Base-by-base conservation (phyloP, 1,140 invertebrate genomes). In the Musca domestica region DNA sequence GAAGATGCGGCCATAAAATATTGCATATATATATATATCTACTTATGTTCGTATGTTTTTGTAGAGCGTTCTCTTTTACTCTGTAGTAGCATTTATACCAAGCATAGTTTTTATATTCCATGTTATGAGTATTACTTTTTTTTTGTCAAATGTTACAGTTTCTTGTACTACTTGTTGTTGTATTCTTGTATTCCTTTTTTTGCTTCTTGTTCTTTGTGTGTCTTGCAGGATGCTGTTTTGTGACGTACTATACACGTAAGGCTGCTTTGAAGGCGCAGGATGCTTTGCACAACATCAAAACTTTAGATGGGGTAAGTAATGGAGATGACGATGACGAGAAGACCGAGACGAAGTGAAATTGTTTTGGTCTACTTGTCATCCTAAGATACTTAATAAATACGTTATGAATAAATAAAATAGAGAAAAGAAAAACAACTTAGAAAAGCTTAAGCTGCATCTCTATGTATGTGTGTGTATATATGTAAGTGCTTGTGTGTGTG, bases 251-350 rank as follows among this genome's bases (percentile, higher is more conserved):
- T 85, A 97, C 95, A 74, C 90, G 98, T 80, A 97, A 98, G 88
- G 91, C 96, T 73, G 97, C 98, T 69, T 87, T 99, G 76, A 92
- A 93, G 83, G 97, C 98, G 72, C 98, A 99, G 87, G 96, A 98
- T 87, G 95, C 94, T 76, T 89, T 99, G 77, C 98, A 99, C 87
- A 99, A 99, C 87, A 92, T 99, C 80, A 96, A 96, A 88, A 98
- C 94, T 71, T 88, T 99, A 83, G 90, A 90, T 71, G 95, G 95
- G 89, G 96, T 98, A 89, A 96, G 95, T 93, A 77, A 41, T 41
- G 34, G 12, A 41, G 2, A 9, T 4, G 9, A 9, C 27, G 27
- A 30, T 30, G 27, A 4, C 9, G 27, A 30, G 27, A 30, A 30
- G 9, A 41, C 6, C 34, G 4, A 41, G 5, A 5, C 2, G 34